Conservation (phyloP, 2,888 invertebrate species). For the Agriopis marginaria region DNA sequence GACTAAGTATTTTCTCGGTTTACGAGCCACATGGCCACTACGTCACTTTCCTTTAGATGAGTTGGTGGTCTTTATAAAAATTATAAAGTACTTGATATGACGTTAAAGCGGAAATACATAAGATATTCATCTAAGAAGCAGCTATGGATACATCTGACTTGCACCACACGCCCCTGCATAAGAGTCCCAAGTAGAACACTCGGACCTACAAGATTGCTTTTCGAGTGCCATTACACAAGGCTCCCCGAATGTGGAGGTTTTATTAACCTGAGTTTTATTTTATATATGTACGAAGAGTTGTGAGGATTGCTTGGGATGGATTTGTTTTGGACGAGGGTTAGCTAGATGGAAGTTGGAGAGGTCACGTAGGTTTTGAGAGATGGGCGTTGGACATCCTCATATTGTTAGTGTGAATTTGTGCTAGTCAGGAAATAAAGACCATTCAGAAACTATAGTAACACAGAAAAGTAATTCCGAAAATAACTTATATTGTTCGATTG, state of each 20-base stretch:
- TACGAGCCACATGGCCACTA: too few species aligned
- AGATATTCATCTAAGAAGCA: too few species aligned
- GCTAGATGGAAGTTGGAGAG: conserved; percentile 1
- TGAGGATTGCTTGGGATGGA: conserved; percentile 18
- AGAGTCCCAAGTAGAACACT: conserved; percentile 65
- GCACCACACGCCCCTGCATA: conserved; percentile 39
- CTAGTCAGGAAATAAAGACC: too few species aligned
- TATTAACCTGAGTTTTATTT: conserved; percentile 66
- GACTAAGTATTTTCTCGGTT: too few species aligned
- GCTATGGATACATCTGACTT: conserved; percentile 28
- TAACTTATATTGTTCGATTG: too few species aligned
- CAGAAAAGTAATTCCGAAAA: too few species aligned
- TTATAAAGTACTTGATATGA: too few species aligned
- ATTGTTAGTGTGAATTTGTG: not conserved
- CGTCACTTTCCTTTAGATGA: too few species aligned
- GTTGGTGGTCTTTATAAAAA: too few species aligned
- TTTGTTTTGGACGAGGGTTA: conserved; percentile 12
- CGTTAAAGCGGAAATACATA: too few species aligned
- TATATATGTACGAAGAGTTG: conserved; percentile 29
- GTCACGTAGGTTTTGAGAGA: conserved; percentile 11
- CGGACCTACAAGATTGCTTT: conserved; percentile 79
- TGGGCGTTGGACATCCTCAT: not conserved
- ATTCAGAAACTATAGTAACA: too few species aligned
- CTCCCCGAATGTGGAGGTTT: conserved; percentile 72
- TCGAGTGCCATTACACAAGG: conserved; percentile 75